phyloP scores from a whole-genome alignment of 1,140 invertebrate genomes.

The Polyergus mexicanus region DNA sequence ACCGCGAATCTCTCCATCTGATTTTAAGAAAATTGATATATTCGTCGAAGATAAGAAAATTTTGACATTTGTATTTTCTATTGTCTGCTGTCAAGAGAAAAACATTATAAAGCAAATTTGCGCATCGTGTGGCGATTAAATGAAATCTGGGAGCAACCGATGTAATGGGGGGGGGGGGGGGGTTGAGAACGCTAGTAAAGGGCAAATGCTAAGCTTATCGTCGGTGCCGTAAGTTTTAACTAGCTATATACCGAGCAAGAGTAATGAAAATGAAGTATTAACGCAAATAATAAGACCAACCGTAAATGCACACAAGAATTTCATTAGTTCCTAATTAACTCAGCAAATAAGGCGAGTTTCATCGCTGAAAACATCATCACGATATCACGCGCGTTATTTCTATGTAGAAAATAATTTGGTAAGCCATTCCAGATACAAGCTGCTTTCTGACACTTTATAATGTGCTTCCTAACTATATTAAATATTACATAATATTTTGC shows the following conservation, averaged over 20 bases:
- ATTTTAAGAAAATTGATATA: neutral
- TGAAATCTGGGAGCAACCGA: slow-evolving; percentile 43
- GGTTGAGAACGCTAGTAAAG: slow-evolving; percentile 16
- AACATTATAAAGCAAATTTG: slow-evolving; percentile 32
- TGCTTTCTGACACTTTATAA: neutral
- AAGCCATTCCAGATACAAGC: neutral
- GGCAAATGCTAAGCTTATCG: slow-evolving; percentile 49
- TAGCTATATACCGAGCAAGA: slow-evolving; percentile 56
- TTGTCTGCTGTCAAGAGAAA: slow-evolving; percentile 8
- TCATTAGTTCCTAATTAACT: slow-evolving; percentile 63
- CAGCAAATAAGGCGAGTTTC: slow-evolving; percentile 26
- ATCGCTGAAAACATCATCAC: slow-evolving; percentile 5
- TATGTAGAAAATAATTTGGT: slow-evolving; percentile 12
- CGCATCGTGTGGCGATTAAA: slow-evolving; percentile 34
- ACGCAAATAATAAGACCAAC: slow-evolving; percentile 55
- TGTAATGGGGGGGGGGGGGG: slow-evolving; percentile 27
- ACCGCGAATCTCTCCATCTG: too few relatives aligned
- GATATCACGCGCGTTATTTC: slow-evolving; percentile 13
- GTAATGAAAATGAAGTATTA: slow-evolving; percentile 60
- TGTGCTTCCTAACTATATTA: neutral
- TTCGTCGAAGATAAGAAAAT: neutral
- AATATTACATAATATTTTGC: neutral
- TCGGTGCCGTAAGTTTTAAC: slow-evolving; percentile 59
- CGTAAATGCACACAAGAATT: slow-evolving; percentile 48
- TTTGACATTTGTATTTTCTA: neutral